phyloP scores from a whole-genome alignment of 2,113 vertebrate genomes.

The Serilophus lunatus region DNA sequence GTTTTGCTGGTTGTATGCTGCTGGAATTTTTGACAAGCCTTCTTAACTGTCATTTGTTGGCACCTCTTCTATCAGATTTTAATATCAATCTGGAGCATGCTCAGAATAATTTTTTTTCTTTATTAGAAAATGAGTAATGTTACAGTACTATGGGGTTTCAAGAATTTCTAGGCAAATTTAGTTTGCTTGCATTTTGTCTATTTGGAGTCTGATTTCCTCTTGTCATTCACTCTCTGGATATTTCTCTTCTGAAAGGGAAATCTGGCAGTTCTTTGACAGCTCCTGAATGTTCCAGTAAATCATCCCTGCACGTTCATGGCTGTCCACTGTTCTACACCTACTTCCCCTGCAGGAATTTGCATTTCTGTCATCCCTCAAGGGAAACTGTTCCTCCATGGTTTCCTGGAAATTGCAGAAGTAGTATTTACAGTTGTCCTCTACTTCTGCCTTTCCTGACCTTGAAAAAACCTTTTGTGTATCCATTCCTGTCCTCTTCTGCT shows the following conservation, averaged over 20 bases:
- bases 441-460: background rate
- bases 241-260: background rate
- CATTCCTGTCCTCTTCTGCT: background rate
- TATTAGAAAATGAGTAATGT: background rate
- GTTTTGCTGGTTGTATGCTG: background rate
- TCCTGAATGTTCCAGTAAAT: slow-evolving; percentile 6
- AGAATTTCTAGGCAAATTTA: background rate
- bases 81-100: background rate
- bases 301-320: background rate
- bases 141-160: background rate
- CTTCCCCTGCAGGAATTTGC: background rate
- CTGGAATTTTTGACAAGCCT: background rate
- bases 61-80: background rate
- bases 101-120: background rate
- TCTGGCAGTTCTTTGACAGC: slow-evolving; percentile 23
- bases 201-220: background rate
- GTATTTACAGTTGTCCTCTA: background rate
- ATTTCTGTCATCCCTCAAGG: background rate
- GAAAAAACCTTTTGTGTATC: background rate
- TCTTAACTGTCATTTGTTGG: background rate
- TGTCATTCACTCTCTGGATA: background rate
- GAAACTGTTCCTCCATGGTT: background rate
- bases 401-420: background rate
- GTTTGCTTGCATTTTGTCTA: background rate
- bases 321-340: background rate